phyloP scores from a whole-genome alignment of 2,888 invertebrate genomes.

The Beris chalybata region DNA sequence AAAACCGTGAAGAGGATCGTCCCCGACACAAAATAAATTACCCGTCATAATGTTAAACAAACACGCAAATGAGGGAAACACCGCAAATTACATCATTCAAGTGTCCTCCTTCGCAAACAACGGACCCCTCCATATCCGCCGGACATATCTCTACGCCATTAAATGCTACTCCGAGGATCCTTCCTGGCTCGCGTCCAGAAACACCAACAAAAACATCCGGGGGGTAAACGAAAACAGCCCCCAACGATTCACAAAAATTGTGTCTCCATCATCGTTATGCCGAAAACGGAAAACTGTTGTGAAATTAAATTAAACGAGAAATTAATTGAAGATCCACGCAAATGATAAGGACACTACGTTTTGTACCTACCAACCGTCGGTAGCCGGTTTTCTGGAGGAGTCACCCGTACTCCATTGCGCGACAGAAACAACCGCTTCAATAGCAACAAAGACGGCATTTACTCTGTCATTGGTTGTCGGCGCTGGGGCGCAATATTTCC shows the following conservation, averaged over 20 bases:
- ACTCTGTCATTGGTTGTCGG: conserved; percentile 20
- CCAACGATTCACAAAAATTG: conserved; percentile 15
- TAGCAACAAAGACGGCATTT: conserved; percentile 7
- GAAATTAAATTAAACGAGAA: conserved; percentile 41
- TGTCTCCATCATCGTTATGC: conserved; percentile 21
- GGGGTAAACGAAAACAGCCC: neutral
- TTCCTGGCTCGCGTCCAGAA: conserved; percentile 12
- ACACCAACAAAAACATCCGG: neutral
- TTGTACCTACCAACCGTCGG: neutral
- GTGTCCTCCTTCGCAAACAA: conserved; percentile 16
- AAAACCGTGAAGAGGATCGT: conserved; percentile 14
- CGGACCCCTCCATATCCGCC: conserved; percentile 12
- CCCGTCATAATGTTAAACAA: conserved; percentile 37
- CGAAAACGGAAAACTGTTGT: conserved; percentile 35
- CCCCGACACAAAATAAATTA: conserved; percentile 33
- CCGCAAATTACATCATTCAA: conserved; percentile 37
- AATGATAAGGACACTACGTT: conserved; percentile 32
- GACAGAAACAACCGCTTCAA: neutral
- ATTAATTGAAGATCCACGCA: conserved; percentile 42
- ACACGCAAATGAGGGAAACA: conserved; percentile 39
- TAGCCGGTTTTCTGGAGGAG: too few relatives aligned
- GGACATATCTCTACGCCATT: conserved; percentile 24
- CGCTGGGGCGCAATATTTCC: conserved; percentile 6
- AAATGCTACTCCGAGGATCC: conserved; percentile 21
- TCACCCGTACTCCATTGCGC: neutral